A percentile compares a stretch with the other conserved stretches of the same genome.
phyloP scores from a whole-genome alignment of 2,113 vertebrate genomes.

The Pseudolaguvia tuberculata region DNA sequence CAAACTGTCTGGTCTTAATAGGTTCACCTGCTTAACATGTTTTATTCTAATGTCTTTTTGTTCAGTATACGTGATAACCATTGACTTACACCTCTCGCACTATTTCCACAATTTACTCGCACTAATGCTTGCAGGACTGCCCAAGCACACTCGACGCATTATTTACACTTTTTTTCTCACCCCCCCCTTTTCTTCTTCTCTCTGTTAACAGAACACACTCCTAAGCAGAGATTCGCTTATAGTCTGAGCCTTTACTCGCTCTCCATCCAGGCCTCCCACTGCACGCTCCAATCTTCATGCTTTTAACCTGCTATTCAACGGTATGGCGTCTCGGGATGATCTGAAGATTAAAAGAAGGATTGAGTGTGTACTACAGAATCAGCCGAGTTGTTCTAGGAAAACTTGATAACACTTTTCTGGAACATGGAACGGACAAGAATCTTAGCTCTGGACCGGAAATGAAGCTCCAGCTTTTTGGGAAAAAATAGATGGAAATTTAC shows the following conservation, averaged over 20 bases:
- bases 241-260: constrained; percentile 57
- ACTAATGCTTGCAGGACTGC: constrained; percentile 30
- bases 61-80: neutral
- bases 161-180: constrained; percentile 15
- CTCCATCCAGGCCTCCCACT: constrained; percentile 15
- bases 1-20: neutral
- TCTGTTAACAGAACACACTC: constrained; percentile 62
- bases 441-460: neutral
- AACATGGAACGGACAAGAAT: neutral
- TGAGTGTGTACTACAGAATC: neutral
- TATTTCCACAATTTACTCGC: neutral
- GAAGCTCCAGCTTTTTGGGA: neutral
- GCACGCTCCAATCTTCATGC: neutral
- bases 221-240: constrained; percentile 72
- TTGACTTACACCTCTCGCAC: constrained; percentile 9
- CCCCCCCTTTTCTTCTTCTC: constrained; percentile 36
- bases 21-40: constrained; percentile 15
- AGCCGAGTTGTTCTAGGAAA: neutral
- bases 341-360: constrained; percentile 7
- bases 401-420: constrained; percentile 5
- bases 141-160: constrained; percentile 19
- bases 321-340: neutral
- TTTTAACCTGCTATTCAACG: neutral
- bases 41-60: neutral
- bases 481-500: neutral